phyloP scores from a whole-genome alignment of 2,797 vertebrate genomes.

The Staurois parvus region DNA sequence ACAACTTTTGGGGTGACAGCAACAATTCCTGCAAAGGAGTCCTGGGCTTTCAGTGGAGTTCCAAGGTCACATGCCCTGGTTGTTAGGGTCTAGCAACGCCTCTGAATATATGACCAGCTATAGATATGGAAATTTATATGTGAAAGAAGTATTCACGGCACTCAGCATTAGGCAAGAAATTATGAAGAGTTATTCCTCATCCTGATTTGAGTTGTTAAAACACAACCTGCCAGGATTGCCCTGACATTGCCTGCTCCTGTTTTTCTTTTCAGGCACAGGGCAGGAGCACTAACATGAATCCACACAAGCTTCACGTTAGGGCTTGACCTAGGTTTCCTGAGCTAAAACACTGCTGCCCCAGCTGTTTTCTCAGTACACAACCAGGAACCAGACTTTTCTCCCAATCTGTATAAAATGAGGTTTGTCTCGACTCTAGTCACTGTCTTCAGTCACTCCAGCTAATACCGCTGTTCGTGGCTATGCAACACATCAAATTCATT shows the following conservation, averaged over 20 bases:
- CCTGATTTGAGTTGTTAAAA: constrained; percentile 52
- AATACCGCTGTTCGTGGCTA: background rate
- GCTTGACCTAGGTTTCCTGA: constrained; percentile 59
- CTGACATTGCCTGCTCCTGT: constrained; percentile 33
- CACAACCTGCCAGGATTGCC: constrained; percentile 32
- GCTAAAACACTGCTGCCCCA: constrained; percentile 45
- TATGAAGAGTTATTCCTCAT: constrained; percentile 29
- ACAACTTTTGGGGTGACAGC: too few species aligned
- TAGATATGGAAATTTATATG: constrained; percentile 11
- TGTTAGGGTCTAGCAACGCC: background rate
- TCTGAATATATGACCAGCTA: background rate
- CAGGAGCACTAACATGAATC: constrained; percentile 45
- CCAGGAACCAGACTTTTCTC: constrained; percentile 4
- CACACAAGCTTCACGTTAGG: constrained; percentile 52
- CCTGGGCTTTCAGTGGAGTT: too few species aligned
- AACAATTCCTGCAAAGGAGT: too few species aligned
- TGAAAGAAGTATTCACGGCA: constrained; percentile 49
- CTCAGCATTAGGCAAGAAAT: constrained; percentile 23
- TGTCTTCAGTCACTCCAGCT: constrained; percentile 33
- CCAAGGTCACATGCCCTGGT: background rate
- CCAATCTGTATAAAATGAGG: constrained; percentile 39
- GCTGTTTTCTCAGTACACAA: constrained; percentile 53
- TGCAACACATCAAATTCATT: constrained; percentile 18
- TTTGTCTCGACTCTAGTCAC: constrained; percentile 30
- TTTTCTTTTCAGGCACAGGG: constrained; percentile 49